Evolutionary conservation across 2,888 invertebrate genomes (phyloP), one percentile per base, ranked within the genome.

Genomic region (Leptinotarsa haldemani): DNA sequence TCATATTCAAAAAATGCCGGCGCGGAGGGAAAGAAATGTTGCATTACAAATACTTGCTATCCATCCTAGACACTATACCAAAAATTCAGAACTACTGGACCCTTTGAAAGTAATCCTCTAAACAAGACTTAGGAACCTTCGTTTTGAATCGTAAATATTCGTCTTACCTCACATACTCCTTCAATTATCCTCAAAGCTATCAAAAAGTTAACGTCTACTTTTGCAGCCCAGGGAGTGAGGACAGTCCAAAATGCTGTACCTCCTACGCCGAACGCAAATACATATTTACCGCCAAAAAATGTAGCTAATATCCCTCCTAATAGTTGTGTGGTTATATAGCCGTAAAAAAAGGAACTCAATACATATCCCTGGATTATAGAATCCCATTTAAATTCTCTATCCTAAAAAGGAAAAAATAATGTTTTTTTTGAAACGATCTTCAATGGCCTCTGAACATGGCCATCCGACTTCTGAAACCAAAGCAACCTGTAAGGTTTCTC

Each of bases 341-440:
- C 96, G 84, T 95, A 96, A 89, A 96, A 97, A 88, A 96, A 97
- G 0, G 95, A 94, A 82, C 95, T 94, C 69, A 97, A 87, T 47
- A 97, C 91, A 68, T 94, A 88, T 0, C 96, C 96, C 86, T 93
- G 94, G 47, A 93, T 90, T 83, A 91, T 91, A 0, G 93, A 90
- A 81, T 92, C 92, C 96, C 96, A 96, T 75, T 93, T 91, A 83
- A 95, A 95, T 82, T 95, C 75, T 61, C 76, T 73, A 12, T 67
- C 70, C 79, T 79, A 66, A 65, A 58, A 70, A 46, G 16, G 30
- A 16, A 67, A 48, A 48, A 13, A 48, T 48, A 48, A 13, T 48
- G 48, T 0, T 48, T 16, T 48, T 0, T 1, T 5, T 30, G 1
- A 5, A 30, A 30, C 5, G 30, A 30, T 30, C 30, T 30, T 1